Base-by-base conservation (phyloP, 2,888 invertebrate species). In the Ormyrus thymus region DNA sequence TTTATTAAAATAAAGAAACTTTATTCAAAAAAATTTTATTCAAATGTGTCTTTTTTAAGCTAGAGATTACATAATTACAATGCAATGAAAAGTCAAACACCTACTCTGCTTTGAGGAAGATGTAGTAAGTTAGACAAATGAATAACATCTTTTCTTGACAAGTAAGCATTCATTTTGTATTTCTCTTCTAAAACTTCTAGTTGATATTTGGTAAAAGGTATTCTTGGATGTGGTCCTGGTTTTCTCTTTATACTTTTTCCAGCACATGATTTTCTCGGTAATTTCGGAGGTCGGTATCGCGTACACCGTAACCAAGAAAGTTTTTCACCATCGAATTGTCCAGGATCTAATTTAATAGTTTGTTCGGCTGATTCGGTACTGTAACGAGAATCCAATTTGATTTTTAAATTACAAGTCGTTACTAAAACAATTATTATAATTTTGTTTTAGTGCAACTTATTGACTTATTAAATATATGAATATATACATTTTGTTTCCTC, bases 191-290 rank as follows among this genome's bases (percentile, higher is more conserved):
- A 87, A 79, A 94, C 91, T 10, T 93, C 90, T 50, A 95, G 91
- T 90, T 95, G 95, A 76, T 93, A 91, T 4, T 92, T 92, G 9
- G 95, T 94, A 89, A 95, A 95, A 3, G 95, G 95, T 85, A 95
- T 95, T 68, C 95, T 85, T 0, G 90, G 90, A 82, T 89, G 87
- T 6, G 87, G 84, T 1, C 89, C 89, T 0, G 86, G 86, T 78
- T 83, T 84, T 71, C 90, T 83, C 74, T 87, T 87, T 0, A 81
- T 77, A 5, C 73, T 75, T 76, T 85, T 87, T 0, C 83, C 84
- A 1, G 77, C 58, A 0, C 76, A 50, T 0, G 85, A 79, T 93
- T 93, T 92, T 92, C 95, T 92, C 85, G 93, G 94, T 66, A 95
- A 87, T 85, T 93, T 94, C 0, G 95, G 95, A 0, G 95, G 95